Base-by-base conservation (phyloP, 2,113 vertebrate genomes). In the Tauraco erythrolophus region DNA sequence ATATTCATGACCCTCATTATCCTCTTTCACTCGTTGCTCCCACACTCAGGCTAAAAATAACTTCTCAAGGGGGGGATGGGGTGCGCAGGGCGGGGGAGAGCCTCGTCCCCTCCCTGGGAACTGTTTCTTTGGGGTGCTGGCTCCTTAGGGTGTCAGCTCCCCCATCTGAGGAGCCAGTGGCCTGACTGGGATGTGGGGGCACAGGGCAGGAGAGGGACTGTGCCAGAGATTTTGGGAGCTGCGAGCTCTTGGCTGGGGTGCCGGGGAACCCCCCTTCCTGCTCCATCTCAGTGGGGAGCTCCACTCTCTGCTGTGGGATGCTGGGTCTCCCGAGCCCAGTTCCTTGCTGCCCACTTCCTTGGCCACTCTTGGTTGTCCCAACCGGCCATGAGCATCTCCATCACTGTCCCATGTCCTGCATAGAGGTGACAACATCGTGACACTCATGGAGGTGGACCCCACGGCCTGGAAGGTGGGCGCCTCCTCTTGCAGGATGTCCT, bases 1-100 rank as follows among this genome's bases (percentile, higher is more conserved):
- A 97, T 97, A 97, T 97, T 97, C 96, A 95, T 97, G 89, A 94
- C 91, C 93, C 92, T 98, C 92, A 94, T 97, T 96, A 94, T 92
- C 96, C 35, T 94, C 92, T 97, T 97, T 94, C 85, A 94, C 94
- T 96, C 82, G 3, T 92, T 92, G 95, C 95, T 97, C 92, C 81
- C 92, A 93, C 92, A 97, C 88, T 96, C 39, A 3, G 92, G 85
- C 96, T 98, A 96, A 98, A 98, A 97, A 97, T 97, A 98, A 54
- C 89, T 89, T 93, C 56, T 57, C 56, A 61, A 45, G 79, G 9
- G 94, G 48, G 95, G 93, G 90, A 37, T 89, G 96, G 94, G 81
- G 46, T 69, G 31, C 4, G 11, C 0, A 0, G 69, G 68, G 72
- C 0, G 2, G 70, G 58, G 65, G 41, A 43, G 75, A 74, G 22